These are phyloP conservation scores for Drosophila melanosoma DNA, from an alignment of 2,888 invertebrate species.

Conservation along the genomic window DNA sequence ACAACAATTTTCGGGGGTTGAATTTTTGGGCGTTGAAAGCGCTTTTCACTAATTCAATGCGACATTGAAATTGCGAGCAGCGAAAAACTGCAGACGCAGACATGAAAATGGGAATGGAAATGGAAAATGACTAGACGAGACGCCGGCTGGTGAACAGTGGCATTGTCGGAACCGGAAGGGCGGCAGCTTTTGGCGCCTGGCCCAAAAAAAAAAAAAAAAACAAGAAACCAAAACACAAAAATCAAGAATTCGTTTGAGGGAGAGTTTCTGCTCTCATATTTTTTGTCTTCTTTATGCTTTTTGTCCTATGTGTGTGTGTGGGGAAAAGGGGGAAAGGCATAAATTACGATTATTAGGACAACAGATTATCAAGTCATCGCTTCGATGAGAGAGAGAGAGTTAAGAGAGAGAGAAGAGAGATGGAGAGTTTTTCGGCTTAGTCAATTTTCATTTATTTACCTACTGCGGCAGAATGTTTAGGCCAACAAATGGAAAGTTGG, in stretches of 20 bases:
- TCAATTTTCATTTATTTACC: constrained; percentile 35
- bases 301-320: not conserved
- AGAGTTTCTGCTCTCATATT: constrained; percentile 22
- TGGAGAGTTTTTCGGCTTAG: constrained; percentile 23
- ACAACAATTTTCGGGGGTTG: constrained; percentile 68
- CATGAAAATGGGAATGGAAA: constrained; percentile 13
- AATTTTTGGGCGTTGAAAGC: constrained; percentile 77
- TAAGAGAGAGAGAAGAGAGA: not conserved
- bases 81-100: constrained; percentile 65
- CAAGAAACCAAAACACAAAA: not conserved
- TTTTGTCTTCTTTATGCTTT: constrained; percentile 19
- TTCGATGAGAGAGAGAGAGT: constrained; percentile 27
- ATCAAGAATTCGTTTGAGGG: constrained; percentile 1
- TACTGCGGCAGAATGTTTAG: constrained; percentile 12
- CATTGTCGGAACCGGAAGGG: constrained; percentile 67
- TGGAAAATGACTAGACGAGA: constrained; percentile 63
- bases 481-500: constrained; percentile 21
- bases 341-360: constrained; percentile 75
- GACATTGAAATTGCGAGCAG: constrained; percentile 82
- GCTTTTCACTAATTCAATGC: constrained; percentile 82
- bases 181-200: constrained; percentile 63
- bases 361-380: constrained; percentile 68
- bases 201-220: constrained; percentile 21
- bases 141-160: constrained; percentile 24
- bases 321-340: constrained; percentile 56